Base-by-base conservation (phyloP, 2,113 vertebrate genomes). In the Pedionomus torquatus region DNA sequence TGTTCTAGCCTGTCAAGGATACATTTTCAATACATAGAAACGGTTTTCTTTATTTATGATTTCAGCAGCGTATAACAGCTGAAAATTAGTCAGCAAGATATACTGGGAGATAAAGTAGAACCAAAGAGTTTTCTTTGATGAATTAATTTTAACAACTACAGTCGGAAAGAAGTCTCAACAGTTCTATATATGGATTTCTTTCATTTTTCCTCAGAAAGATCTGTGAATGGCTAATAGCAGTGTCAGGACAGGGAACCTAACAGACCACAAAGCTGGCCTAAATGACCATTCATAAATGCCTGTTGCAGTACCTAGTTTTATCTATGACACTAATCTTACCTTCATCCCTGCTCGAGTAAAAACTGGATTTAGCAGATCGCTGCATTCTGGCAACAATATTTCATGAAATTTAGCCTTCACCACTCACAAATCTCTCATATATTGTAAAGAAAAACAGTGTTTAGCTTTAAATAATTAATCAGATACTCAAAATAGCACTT, bases 401-500 rank as follows among this genome's bases (percentile, higher is more conserved):
- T 8, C 28, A 41, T 30, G n/a, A 3, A n/a, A 18, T 66, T 82
- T 28, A 75, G 60, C 13, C 31, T 91, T 91, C 78, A 17, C 12
- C 55, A 68, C 25, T 83, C 26, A 55, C 6, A 46, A 39, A 84
- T 77, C 37, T 91, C 43, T 80, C 30, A 15, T 6, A 24, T n/a
- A 19, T 39, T 2, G 2, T 43, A 70, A 80, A 72, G 12, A 80
- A 21, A 91, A 95, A 68, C 4, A 16, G 41, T 35, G 13, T 68
- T 92, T 78, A n/a, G 9, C 30, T 82, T 82, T 95, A 44, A 96
- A 89, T 95, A 87, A 79, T 89, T 83, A 81, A 95, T 44, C 1
- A 2, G 48, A 64, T 65, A 55, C 57, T 83, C 52, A 84, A 93
- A 91, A 94, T 84, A 93, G 48, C 41, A 69, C 17, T 89, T 85